phyloP scores from a whole-genome alignment of 2,797 vertebrate species.

The Triplophysa yarkandensis region DNA sequence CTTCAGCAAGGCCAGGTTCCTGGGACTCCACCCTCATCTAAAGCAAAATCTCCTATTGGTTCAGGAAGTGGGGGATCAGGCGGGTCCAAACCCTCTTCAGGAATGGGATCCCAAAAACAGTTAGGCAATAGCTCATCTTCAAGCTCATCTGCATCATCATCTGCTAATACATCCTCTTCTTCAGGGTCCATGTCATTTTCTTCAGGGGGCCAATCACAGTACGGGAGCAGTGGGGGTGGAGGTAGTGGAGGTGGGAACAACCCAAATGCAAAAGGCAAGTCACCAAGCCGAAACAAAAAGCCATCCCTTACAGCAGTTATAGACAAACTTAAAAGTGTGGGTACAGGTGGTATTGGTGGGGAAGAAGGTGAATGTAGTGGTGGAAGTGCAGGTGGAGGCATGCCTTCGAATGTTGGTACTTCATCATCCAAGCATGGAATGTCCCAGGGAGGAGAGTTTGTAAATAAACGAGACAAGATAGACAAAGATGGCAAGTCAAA shows the following conservation, averaged over 20 bases:
- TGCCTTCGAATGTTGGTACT: constrained; percentile 70
- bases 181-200: constrained; percentile 73
- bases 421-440: constrained; percentile 85
- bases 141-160: constrained; percentile 70
- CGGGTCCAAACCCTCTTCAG: constrained; percentile 88
- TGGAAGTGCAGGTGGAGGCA: constrained; percentile 69
- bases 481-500: constrained; percentile 95
- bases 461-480: constrained; percentile 90
- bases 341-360: constrained; percentile 87
- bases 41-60: constrained; percentile 96
- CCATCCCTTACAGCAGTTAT: constrained; percentile 97
- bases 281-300: constrained; percentile 98
- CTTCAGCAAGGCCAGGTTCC: constrained; percentile 86
- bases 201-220: constrained; percentile 79
- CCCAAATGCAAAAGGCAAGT: constrained; percentile 93
- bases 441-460: constrained; percentile 86
- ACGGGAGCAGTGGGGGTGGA: constrained; percentile 64
- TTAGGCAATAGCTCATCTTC: constrained; percentile 80
- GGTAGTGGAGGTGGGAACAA: constrained; percentile 68
- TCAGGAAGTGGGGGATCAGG: constrained; percentile 84
- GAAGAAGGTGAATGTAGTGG: constrained; percentile 89
- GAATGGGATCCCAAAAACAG: constrained; percentile 91
- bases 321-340: constrained; percentile 97
- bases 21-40: constrained; percentile 94
- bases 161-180: constrained; percentile 69